Base-by-base conservation (phyloP, 2,113 vertebrate species). In the Gadus chalcogrammus region DNA sequence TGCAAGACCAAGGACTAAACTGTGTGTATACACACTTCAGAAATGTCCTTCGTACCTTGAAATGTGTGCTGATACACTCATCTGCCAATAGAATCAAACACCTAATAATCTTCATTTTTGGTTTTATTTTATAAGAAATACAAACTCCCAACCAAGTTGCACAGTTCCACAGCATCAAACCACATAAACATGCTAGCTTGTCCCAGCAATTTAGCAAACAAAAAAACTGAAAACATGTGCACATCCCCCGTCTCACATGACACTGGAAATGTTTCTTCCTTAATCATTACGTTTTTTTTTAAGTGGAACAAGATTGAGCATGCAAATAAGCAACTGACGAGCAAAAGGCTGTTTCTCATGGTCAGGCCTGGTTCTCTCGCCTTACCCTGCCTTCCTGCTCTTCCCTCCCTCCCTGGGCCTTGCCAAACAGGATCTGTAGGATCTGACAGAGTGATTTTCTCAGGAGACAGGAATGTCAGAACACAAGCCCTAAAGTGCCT, bases 351-450 rank as follows among this genome's bases (percentile, higher is more conserved):
- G 69, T 79, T 91, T 91, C 85, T 88, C 87, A 89, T 87, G 86
- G 82, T 81, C 77, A 67, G 85, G 75, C 81, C 69, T 69, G 86
- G 68, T 64, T 79, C 70, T 48, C 42, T 48, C 78, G 84, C 89
- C 88, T 79, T 88, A 78, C 89, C 85, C 79, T 84, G 77, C 52
- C 71, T 77, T 77, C 76, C 73, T 15, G 15, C 70, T 35, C 61
- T 77, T 76, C 67, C 82, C 79, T 85, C 82, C 87, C 87, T 87
- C 82, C 84, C 86, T 53, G 48, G 79, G 79, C 84, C 90, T 89
- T 87, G 88, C 88, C 88, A 91, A 91, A 91, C 90, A 88, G 90
- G 90, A 90, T 91, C 80, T 89, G 90, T 91, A 83, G 85, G 88
- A 90, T 90, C 88, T 85, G 72, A 86, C 66, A 83, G 73, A 84